Base-by-base conservation (phyloP, 1,140 invertebrate genomes). In the Marisa cornuarietis region DNA sequence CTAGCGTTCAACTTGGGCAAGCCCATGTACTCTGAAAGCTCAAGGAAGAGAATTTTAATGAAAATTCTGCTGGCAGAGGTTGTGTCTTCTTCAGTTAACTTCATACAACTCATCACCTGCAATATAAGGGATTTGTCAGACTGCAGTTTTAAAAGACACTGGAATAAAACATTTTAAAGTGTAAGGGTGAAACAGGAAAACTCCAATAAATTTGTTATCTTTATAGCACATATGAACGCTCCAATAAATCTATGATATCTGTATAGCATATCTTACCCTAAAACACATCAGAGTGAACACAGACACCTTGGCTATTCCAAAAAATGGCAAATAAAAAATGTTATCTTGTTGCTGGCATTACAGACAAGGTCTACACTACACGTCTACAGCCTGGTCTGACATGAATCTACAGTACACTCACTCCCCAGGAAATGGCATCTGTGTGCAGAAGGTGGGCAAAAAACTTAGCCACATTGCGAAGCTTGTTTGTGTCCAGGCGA, bases 381-480 rank as follows among this genome's bases (percentile, higher is more conserved):
- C 69, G 49, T 3, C 18, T n/a, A 7, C 3, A 63, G 62, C n/a
- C n/a, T 18, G 62, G 20, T 13, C 42, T 31, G 42, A 26, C 51
- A 51, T 14, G 11, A 24, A 31, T 24, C 51, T 24, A 72, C n/a
- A n/a, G n/a, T n/a, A n/a, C 52, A 87, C 90, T 89, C 95, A 95
- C 97, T 95, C 97, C 83, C 93, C 93, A 94, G 9, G 96, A 95
- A 75, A 99, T 99, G 0, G 98, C 96, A 92, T 99, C 98, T 0
- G 98, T 98, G 86, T 96, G 96, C 0, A 99, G 92, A 0, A 99
- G 92, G 92, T 99, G 98, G 7, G 97, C 96, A 92, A 99, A 99
- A 87, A 99, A 98, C 90, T 98, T 99, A 82, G 97, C 96, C 0
- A 99, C 97, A 92, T 99, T 99, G n/a, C 98, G 92, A 20, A 99